Conservation (phyloP, 2,113 vertebrate genomes). For the Accipiter virgatus region DNA sequence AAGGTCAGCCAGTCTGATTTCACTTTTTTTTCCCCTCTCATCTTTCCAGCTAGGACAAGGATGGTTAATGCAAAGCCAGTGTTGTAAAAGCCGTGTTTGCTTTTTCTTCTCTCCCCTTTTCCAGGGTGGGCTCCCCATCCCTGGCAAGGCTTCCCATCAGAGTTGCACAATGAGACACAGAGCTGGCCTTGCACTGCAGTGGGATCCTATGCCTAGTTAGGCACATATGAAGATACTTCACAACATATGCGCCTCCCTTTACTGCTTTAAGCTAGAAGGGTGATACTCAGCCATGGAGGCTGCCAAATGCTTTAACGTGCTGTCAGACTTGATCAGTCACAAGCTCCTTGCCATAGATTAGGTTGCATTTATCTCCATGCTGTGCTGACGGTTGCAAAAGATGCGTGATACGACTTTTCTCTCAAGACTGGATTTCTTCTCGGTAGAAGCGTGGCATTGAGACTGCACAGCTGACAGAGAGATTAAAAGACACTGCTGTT, state of each 20-base stretch:
- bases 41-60: neutral
- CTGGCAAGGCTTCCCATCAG: neutral
- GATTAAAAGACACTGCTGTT: neutral
- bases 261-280: fast-evolving
- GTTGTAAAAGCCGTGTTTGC: neutral
- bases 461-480: neutral
- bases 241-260: neutral
- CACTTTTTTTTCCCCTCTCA: neutral
- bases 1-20: neutral
- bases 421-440: neutral
- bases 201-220: neutral
- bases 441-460: fast-evolving
- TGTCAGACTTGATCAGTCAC: neutral
- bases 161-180: neutral
- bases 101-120: neutral
- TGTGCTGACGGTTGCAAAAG: neutral
- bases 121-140: neutral
- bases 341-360: neutral
- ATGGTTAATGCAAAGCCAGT: neutral
- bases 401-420: neutral
- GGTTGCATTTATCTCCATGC: neutral
- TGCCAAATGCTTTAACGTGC: neutral
- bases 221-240: neutral
- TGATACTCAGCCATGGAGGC: neutral
- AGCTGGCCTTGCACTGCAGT: neutral